Base-by-base conservation (phyloP, 2,888 invertebrate genomes). In the Caprella mutica region DNA sequence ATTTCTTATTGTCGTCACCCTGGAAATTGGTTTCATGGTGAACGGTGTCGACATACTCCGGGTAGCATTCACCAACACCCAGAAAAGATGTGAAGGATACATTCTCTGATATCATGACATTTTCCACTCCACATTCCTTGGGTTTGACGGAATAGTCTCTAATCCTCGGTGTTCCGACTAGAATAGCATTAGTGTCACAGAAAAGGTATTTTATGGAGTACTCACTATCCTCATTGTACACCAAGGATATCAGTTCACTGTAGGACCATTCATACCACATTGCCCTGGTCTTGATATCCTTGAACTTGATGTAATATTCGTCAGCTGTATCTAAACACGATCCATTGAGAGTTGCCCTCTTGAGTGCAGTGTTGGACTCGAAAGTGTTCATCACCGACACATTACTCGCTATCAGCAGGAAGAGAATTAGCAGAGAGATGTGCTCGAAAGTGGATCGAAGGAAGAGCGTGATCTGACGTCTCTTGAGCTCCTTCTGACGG, bases 251-350 rank as follows among this genome's bases (percentile, higher is more conserved):
- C 14, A 61, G 35, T 23, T 61, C 61, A 4, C 57, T 52, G 14
- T 43, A 33, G 5, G 55, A 54, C 61, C 61, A 61, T 2, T 51
- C 44, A 57, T 57, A 61, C 61, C 61, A 61, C n/a, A 57, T 57
- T 21, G 57, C 55, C 24, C 58, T 61, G 14, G 30, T 52, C 17
- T 51, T 17, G 24, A 61, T 55, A 14, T 57, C 46, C 2, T 35
- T 29, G 35, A 61, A 61, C 21, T 23, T 33, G 40, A 55, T 39
- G 33, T 58, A 61, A 17, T 44, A 26, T 33, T 54, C 48, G 23
- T 55, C 40, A 33, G 19, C 8, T 12, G 14, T 17, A 14, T 55
- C 51, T 2, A 57, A 30, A 35, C 61, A 61, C 2, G 55, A 29
- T 5, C 61, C 61, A 51, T 61, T 61, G n/a, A 38, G 23, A 30